Evolutionary conservation across 2,888 invertebrate species (phyloP), one percentile per base, ranked within the genome.

Genomic region (Macaria notata): DNA sequence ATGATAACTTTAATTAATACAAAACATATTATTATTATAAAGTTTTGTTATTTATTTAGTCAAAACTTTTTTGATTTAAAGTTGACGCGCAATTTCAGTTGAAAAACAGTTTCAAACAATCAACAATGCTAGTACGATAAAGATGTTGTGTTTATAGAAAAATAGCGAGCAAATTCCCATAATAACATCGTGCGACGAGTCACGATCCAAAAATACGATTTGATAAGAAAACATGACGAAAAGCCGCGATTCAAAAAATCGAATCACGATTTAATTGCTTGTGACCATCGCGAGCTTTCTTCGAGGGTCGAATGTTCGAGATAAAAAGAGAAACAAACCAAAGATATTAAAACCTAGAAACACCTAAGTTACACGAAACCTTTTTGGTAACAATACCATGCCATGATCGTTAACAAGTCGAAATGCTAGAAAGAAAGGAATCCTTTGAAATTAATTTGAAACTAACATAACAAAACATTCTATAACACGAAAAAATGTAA

Each of bases 251-350:
- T 62, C 58, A 63, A 60, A 70, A 78, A 72, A 71, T 71, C 63
- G 71, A 75, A 77, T 71, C 76, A 74, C 72, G 72, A 73, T 74
- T 70, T 73, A 77, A 80, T 83, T 79, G 75, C 70, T 70, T 76
- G 81, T 82, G 81, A 82, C 76, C 72, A 65, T 56, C 64, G 66
- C 51, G 53, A 69, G 76, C 81, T 81, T 80, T 82, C 81, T 76
- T 78, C 61, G 59, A 72, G 71, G 69, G 66, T 54, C 64, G 59
- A 54, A 59, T 63, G 54, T 58, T 44, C 54, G 51, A 59, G 36
- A 48, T 55, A 46, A 48, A 51, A 39, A n/a, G 4, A 59, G 4
- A 59, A 62, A 75, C 77, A 76, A 68, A 70, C 73, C 73, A 73
- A 52, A 60, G 41, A 50, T 9, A 19, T 19, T 2, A 49, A 60